Percentiles rank a stretch among this genome's conserved stretches.
Evolutionary conservation across 2,888 invertebrate species (phyloP).

Genomic region (Muscina levida): DNA sequence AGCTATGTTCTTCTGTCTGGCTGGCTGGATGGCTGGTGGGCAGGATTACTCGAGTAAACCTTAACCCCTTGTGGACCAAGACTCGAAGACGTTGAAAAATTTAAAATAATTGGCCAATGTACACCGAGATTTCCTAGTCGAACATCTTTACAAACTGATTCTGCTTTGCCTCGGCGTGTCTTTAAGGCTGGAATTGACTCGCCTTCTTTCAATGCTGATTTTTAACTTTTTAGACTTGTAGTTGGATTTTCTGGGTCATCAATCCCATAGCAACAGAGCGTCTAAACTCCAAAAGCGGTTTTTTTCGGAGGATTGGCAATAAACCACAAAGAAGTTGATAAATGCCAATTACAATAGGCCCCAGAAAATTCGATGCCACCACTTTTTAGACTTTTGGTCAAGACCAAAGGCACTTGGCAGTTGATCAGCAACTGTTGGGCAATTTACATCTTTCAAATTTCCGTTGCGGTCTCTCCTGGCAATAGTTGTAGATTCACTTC

Average conservation of each 20-base stretch:
- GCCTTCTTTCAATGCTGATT: background rate
- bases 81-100: too few species aligned
- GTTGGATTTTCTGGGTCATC: background rate
- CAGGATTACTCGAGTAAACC: too few species aligned
- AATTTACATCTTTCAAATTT: constrained; percentile 18
- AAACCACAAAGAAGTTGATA: background rate
- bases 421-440: constrained; percentile 50
- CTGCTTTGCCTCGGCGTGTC: constrained; percentile 2
- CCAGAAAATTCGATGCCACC: constrained; percentile 48
- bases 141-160: constrained; percentile 23
- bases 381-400: constrained; percentile 47
- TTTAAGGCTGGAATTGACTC: constrained; percentile 1
- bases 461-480: constrained; percentile 3
- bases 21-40: too few species aligned
- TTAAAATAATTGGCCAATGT: constrained; percentile 35
- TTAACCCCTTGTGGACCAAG: too few species aligned
- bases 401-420: constrained; percentile 47
- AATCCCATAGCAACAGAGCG: background rate
- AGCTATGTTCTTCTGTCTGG: too few species aligned
- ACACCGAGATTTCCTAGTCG: constrained; percentile 12
- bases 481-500: constrained; percentile 21
- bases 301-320: background rate
- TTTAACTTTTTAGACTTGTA: background rate
- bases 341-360: constrained; percentile 11
- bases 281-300: background rate